Evolutionary conservation across 1,140 invertebrate species (phyloP).

Genomic region (Neodiprion lecontei): DNA sequence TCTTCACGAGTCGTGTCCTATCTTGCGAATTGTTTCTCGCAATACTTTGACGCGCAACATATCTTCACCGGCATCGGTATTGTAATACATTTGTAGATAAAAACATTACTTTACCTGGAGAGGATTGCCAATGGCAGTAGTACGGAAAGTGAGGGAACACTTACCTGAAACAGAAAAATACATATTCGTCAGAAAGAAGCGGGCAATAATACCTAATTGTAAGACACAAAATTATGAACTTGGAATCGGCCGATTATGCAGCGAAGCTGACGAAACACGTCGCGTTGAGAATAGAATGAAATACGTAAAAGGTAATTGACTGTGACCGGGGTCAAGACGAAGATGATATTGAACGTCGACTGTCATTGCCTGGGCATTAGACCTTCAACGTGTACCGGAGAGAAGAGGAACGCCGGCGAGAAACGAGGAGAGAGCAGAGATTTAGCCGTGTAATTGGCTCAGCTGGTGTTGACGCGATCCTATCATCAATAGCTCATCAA

Average conservation of each 20-base stretch:
- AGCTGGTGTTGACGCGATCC: slow-evolving; percentile 64
- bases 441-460: slow-evolving; percentile 64
- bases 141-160: slow-evolving; percentile 30
- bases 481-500: slow-evolving; percentile 64
- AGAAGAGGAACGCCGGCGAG: slow-evolving; percentile 1
- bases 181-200: neutral
- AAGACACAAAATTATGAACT: neutral
- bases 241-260: neutral
- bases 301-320: neutral
- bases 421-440: slow-evolving; percentile 41
- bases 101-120: slow-evolving; percentile 26
- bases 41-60: slow-evolving; percentile 19
- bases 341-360: neutral
- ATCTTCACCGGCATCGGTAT: slow-evolving; percentile 17
- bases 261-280: neutral
- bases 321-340: neutral
- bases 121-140: slow-evolving; percentile 29
- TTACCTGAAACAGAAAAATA: slow-evolving; percentile 49
- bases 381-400: neutral
- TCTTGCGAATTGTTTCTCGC: slow-evolving; percentile 28
- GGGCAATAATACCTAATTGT: neutral
- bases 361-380: slow-evolving; percentile 25
- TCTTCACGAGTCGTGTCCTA: slow-evolving; percentile 27
- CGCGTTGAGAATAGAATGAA: neutral
- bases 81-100: slow-evolving; percentile 35